These are phyloP conservation scores for Agrilus cyanescens DNA, from an alignment of 2,888 invertebrate species.

Conservation along the genomic window DNA sequence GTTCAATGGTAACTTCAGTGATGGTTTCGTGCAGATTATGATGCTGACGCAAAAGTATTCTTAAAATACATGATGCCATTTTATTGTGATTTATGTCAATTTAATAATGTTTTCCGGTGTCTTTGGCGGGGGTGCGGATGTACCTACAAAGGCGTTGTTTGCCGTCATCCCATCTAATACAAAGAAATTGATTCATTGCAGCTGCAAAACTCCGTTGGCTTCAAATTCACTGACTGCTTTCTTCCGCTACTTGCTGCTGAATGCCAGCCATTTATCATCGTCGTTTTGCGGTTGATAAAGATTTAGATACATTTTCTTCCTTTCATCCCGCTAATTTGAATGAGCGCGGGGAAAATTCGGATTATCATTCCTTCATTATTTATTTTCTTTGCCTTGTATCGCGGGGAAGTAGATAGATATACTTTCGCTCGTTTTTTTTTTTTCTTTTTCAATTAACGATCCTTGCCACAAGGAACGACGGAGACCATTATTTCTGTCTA, in stretches of 20 bases:
- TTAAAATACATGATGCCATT: too few relatives aligned
- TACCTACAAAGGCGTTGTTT: too few relatives aligned
- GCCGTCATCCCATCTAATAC: constrained; percentile 16
- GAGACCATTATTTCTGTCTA: too few relatives aligned
- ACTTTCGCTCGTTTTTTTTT: too few relatives aligned
- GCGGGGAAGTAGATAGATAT: neutral
- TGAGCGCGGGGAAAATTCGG: constrained; percentile 29
- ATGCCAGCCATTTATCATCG: constrained; percentile 34
- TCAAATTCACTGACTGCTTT: constrained; percentile 30
- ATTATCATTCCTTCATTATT: constrained; percentile 35
- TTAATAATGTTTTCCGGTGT: too few relatives aligned
- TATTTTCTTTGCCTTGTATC: constrained; percentile 24
- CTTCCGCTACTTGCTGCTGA: constrained; percentile 26
- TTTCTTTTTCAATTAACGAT: too few relatives aligned
- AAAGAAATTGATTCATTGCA: constrained; percentile 31
- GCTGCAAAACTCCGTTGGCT: constrained; percentile 14
- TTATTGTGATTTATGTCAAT: too few relatives aligned
- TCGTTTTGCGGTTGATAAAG: constrained; percentile 35
- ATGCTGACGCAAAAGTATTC: too few relatives aligned
- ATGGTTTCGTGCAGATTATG: too few relatives aligned
- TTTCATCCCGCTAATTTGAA: constrained; percentile 30
- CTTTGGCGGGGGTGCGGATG: too few relatives aligned
- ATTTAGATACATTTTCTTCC: constrained; percentile 34
- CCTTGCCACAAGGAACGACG: too few relatives aligned
- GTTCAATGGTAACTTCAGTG: too few relatives aligned